Percentiles rank a stretch among this genome's conserved stretches.
Conservation (phyloP, 64 coral and sea anemone genomes). For the Montipora capricornis region DNA sequence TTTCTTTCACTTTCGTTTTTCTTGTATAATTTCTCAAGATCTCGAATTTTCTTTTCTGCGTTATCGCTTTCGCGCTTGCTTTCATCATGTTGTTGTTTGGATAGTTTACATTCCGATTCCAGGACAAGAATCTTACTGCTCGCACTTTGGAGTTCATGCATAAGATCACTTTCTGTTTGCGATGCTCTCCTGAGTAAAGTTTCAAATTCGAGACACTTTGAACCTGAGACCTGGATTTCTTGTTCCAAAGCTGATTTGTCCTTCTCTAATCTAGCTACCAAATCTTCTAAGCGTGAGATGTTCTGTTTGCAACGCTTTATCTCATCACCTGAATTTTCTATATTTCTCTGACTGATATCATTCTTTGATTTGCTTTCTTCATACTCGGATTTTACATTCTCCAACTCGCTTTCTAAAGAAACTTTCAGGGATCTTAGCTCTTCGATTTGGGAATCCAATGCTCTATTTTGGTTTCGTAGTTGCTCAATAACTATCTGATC, state of each 20-base stretch:
- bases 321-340: constrained; percentile 49
- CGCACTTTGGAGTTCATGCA: constrained; percentile 56
- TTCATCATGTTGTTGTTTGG: constrained; percentile 55
- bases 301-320: constrained; percentile 54
- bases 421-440: constrained; percentile 37
- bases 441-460: constrained; percentile 49
- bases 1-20: constrained; percentile 71
- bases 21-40: constrained; percentile 66
- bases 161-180: constrained; percentile 70
- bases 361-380: constrained; percentile 40
- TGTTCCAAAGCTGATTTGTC: constrained; percentile 54
- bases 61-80: constrained; percentile 47
- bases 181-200: constrained; percentile 25
- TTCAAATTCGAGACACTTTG: constrained; percentile 63
- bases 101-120: constrained; percentile 59
- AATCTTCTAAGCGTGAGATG: constrained; percentile 23
- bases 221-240: constrained; percentile 36
- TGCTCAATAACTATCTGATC: constrained; percentile 15
- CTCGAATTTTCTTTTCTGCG: constrained; percentile 57
- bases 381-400: constrained; percentile 33
- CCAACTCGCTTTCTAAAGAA: constrained; percentile 43
- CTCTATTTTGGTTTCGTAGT: constrained; percentile 18
- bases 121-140: constrained; percentile 70
- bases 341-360: constrained; percentile 19
- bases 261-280: constrained; percentile 47